phyloP scores from a whole-genome alignment of 1,140 invertebrate species.

The Hylyphantes graminicola region DNA sequence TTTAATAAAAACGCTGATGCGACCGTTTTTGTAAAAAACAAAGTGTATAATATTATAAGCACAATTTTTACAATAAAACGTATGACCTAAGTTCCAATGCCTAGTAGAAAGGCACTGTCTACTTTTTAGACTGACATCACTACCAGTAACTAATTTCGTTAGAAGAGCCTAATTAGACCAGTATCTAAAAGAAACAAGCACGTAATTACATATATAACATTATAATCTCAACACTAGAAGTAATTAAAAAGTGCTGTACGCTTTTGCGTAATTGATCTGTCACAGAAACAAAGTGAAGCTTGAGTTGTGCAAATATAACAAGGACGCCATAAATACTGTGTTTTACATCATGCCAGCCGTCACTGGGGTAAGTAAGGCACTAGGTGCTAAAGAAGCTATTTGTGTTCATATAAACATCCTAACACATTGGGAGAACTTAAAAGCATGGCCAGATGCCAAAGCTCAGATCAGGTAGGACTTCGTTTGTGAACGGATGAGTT shows the following conservation, averaged over 20 bases:
- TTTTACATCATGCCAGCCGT: background rate
- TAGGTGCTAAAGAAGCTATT: slow-evolving; percentile 55
- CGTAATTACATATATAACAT: background rate
- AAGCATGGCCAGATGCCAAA: slow-evolving; percentile 29
- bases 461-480: slow-evolving; percentile 18
- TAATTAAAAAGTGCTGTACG: slow-evolving; percentile 15
- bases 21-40: too few species aligned
- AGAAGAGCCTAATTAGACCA: too few species aligned
- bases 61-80: too few species aligned
- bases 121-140: too few species aligned
- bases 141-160: too few species aligned
- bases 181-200: too few species aligned
- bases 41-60: too few species aligned
- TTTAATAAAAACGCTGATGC: too few species aligned
- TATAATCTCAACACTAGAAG: background rate
- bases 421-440: slow-evolving; percentile 26
- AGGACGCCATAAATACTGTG: slow-evolving; percentile 22
- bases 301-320: slow-evolving; percentile 18
- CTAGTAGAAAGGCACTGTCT: too few species aligned
- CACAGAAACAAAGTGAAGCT: slow-evolving; percentile 5
- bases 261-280: slow-evolving; percentile 15
- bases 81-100: too few species aligned
- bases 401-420: slow-evolving; percentile 36
- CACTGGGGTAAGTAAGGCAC: slow-evolving; percentile 32
- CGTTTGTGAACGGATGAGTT: too few species aligned